Conservation (phyloP, 2,888 invertebrate species). For the Sinopyrophorus schimmeli region DNA sequence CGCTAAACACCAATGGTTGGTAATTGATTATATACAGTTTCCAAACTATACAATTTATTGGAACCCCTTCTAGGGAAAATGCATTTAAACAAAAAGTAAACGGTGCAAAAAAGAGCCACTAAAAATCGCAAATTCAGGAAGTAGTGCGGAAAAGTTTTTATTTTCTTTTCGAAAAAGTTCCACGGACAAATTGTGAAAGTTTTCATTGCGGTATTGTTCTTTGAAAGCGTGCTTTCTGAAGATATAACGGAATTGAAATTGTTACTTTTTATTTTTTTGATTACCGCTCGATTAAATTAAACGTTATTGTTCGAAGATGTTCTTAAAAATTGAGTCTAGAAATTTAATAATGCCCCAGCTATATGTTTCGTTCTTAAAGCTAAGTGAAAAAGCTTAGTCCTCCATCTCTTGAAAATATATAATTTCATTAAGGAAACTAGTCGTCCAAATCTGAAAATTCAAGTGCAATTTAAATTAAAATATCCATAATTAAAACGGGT, state of each 20-base stretch:
- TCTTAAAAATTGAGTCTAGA: too few species aligned
- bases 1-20: too few species aligned
- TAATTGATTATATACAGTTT: too few species aligned
- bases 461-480: slow-evolving; percentile 21
- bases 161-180: slow-evolving; percentile 24
- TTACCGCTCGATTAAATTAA: too few species aligned
- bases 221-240: slow-evolving; percentile 24
- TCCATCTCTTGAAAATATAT: slow-evolving; percentile 6
- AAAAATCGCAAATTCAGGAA: slow-evolving; percentile 28
- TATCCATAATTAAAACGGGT: slow-evolving; percentile 29
- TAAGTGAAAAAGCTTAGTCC: too few species aligned
- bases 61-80: neutral
- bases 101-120: slow-evolving; percentile 15
- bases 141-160: slow-evolving; percentile 24
- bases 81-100: slow-evolving; percentile 18
- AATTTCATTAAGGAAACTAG: slow-evolving; percentile 17
- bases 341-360: too few species aligned
- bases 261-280: slow-evolving; percentile 12
- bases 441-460: slow-evolving; percentile 5
- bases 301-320: too few species aligned
- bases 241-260: slow-evolving; percentile 23
- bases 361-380: too few species aligned
- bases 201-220: slow-evolving; percentile 32
- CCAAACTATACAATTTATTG: slow-evolving; percentile 16
- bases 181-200: slow-evolving; percentile 31